phyloP scores from a whole-genome alignment of 2,113 vertebrate species.

The Spea bombifrons region DNA sequence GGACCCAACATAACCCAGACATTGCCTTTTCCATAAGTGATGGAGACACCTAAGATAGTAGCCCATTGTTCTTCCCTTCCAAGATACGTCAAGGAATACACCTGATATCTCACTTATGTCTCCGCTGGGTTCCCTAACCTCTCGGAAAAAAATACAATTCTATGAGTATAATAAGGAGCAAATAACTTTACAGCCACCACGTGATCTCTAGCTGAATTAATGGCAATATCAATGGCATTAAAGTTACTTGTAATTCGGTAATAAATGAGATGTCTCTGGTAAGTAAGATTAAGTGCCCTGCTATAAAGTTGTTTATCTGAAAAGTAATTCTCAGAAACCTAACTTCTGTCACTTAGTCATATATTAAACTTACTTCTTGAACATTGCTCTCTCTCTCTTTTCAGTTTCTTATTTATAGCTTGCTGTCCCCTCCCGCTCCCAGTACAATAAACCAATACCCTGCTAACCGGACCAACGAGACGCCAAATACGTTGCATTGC shows the following conservation, averaged over 20 bases:
- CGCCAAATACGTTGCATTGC: not conserved
- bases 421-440: not conserved
- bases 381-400: constrained; percentile 67
- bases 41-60: too few species aligned
- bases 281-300: constrained; percentile 72
- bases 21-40: too few species aligned
- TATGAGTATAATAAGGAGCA: too few species aligned
- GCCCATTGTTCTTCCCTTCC: too few species aligned
- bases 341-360: constrained; percentile 78
- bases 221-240: constrained; percentile 69
- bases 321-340: constrained; percentile 72
- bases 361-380: constrained; percentile 78
- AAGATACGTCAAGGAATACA: too few species aligned
- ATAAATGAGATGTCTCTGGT: constrained; percentile 76
- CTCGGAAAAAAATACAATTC: too few species aligned
- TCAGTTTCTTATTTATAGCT: constrained; percentile 56
- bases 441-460: not conserved
- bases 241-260: constrained; percentile 73
- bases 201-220: constrained; percentile 59
- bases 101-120: too few species aligned
- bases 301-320: constrained; percentile 90
- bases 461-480: not conserved
- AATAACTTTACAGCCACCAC: constrained; percentile 10
- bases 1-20: too few species aligned
- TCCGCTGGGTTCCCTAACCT: too few species aligned